Conservation (phyloP, 2,113 vertebrate genomes). For the Silurus asotus region DNA sequence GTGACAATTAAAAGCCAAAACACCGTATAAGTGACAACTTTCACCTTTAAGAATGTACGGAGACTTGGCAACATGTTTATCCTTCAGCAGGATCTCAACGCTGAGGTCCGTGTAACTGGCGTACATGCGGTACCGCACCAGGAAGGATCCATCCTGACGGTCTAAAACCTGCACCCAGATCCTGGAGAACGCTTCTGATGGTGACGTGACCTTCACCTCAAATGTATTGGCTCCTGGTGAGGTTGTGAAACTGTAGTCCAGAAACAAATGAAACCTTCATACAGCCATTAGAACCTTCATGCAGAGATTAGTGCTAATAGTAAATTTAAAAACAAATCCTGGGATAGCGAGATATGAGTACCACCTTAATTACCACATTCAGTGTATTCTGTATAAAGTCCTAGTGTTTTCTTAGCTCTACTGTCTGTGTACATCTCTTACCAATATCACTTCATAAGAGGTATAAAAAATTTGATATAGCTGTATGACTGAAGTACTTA, state of each 20-base stretch:
- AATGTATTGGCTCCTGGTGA: slow-evolving; percentile 89
- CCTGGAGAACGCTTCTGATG: slow-evolving; percentile 84
- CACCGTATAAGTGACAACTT: not conserved
- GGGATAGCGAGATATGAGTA: not conserved
- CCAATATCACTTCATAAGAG: not conserved
- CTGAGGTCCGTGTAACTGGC: slow-evolving; percentile 87
- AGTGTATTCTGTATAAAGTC: not conserved
- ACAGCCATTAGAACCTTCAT: not conserved
- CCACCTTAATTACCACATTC: not conserved
- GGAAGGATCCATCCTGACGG: slow-evolving; percentile 91
- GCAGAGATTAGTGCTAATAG: not conserved
- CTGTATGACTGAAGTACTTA: not conserved
- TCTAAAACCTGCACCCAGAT: slow-evolving; percentile 93
- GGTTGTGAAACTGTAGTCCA: slow-evolving; percentile 78
- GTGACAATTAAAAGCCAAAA: not conserved
- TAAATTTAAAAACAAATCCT: not conserved
- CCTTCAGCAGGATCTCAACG: slow-evolving; percentile 79
- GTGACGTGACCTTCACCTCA: slow-evolving; percentile 86
- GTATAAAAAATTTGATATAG: not conserved
- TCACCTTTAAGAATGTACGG: slow-evolving; percentile 90
- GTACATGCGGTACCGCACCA: slow-evolving; percentile 96
- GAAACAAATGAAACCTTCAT: not conserved
- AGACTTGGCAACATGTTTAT: slow-evolving; percentile 83
- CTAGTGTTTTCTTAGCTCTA: not conserved
- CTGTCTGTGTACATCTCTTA: not conserved